These are phyloP conservation scores for Thamnophis elegans DNA, from an alignment of 2,797 vertebrate species.

Conservation along the genomic window DNA sequence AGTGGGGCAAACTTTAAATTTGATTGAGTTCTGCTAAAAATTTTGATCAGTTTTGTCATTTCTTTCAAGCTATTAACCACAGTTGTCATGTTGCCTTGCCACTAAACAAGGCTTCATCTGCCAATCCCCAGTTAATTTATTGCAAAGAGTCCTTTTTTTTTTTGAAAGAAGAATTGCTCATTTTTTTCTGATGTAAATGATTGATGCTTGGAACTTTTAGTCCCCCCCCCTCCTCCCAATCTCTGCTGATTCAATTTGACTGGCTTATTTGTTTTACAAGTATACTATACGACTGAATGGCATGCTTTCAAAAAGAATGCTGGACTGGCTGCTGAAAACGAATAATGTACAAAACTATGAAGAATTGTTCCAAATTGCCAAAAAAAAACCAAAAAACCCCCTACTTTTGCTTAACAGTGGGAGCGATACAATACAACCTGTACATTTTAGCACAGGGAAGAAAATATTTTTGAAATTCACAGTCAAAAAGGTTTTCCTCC, in stretches of 20 bases:
- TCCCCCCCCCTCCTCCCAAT: not conserved
- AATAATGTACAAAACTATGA: not conserved
- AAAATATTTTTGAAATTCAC: not conserved
- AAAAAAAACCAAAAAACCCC: not conserved
- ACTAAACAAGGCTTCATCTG: slow-evolving; percentile 49
- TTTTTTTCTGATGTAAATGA: slow-evolving; percentile 41
- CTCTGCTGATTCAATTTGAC: slow-evolving; percentile 26
- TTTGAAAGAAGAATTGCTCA: not conserved
- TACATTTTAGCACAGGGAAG: not conserved
- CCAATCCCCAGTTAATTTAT: slow-evolving; percentile 51
- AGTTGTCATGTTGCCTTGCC: slow-evolving; percentile 12
- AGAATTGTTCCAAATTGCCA: not conserved
- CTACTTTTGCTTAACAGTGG: not conserved
- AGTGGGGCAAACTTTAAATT: not conserved
- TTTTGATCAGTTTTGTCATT: slow-evolving; percentile 44
- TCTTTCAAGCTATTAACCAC: slow-evolving; percentile 39
- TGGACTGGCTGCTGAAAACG: not conserved
- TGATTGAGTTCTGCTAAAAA: slow-evolving; percentile 40
- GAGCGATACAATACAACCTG: not conserved
- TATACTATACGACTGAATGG: not conserved
- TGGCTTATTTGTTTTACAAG: slow-evolving; percentile 11
- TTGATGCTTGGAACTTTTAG: not conserved
- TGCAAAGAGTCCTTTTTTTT: slow-evolving; percentile 7
- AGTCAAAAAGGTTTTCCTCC: not conserved
- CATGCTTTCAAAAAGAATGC: slow-evolving; percentile 10